A percentile compares a stretch with the other conserved stretches of the same genome.
Conservation (phyloP, 2,113 vertebrate species). For the Indicator indicator region DNA sequence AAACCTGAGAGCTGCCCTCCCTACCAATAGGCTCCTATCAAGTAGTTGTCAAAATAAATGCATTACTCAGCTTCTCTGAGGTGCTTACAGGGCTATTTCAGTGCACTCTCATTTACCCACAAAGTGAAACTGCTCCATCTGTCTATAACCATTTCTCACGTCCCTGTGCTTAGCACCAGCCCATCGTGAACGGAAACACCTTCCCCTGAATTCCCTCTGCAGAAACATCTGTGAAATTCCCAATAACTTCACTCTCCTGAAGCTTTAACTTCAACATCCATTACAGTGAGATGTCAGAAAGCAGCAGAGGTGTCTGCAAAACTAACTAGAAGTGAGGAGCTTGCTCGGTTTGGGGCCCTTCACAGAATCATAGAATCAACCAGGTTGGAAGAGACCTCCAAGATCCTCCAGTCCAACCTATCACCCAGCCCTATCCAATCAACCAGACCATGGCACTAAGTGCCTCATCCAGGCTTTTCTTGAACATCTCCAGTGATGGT, state of each 20-base stretch:
- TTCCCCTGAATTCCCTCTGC: not conserved
- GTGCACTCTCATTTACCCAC: not conserved
- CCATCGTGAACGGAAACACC: fast-evolving
- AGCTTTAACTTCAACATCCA: not conserved
- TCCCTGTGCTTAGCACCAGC: not conserved
- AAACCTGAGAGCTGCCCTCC: constrained; percentile 3
- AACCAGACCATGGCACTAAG: no score
- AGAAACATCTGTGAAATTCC: not conserved
- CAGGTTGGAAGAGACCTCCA: no score
- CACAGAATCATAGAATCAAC: no score
- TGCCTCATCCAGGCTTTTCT: no score
- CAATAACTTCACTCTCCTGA: not conserved
- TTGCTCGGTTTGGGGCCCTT: not conserved
- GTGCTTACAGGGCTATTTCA: not conserved
- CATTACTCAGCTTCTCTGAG: constrained; percentile 4
- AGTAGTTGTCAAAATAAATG: constrained; percentile 23
- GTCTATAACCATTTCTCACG: not conserved
- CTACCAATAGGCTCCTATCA: not conserved
- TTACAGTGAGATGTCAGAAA: not conserved
- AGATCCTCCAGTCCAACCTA: no score
- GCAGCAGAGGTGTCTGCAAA: not conserved
- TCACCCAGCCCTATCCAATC: no score
- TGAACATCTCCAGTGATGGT: no score
- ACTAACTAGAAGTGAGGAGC: not conserved
- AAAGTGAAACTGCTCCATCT: constrained; percentile 12